Conservation (phyloP, 2,888 invertebrate genomes). For the Oxystoma pomonae region DNA sequence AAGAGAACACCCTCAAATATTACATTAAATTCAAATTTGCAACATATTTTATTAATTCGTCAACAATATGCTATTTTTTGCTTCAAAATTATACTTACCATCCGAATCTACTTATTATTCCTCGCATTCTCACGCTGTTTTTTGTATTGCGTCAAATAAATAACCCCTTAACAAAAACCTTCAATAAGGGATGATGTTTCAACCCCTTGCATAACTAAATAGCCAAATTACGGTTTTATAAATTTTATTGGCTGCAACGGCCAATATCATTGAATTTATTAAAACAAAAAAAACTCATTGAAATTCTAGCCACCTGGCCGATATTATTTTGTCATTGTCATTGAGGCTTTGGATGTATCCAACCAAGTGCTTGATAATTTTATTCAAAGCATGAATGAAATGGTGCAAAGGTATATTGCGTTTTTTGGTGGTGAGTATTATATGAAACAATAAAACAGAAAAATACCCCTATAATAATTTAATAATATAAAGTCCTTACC, state of each 20-base stretch:
- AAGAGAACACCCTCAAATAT: too few species aligned
- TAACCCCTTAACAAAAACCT: not conserved
- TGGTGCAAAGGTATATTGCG: not conserved
- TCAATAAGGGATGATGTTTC: not conserved
- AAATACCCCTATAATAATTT: not conserved
- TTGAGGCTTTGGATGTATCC: not conserved
- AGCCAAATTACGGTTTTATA: not conserved
- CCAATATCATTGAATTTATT: not conserved
- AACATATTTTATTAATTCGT: too few species aligned
- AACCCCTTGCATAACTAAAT: conserved; percentile 3
- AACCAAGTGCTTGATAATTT: not conserved
- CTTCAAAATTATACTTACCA: too few species aligned
- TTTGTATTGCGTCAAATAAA: not conserved
- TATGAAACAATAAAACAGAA: not conserved
- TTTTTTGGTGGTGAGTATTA: not conserved
- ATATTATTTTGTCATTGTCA: not conserved
- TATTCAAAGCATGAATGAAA: not conserved
- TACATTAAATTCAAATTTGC: too few species aligned
- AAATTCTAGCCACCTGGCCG: not conserved
- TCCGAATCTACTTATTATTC: too few species aligned
- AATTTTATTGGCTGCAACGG: not conserved
- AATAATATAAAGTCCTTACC: not conserved
- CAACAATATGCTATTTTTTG: too few species aligned
- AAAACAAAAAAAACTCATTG: conserved; percentile 2
- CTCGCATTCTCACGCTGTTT: not conserved